A percentile compares a stretch with the other conserved stretches of the same genome.
These are phyloP conservation scores for Morpho deidamia DNA, from an alignment of 2,888 invertebrate species.

Conservation along the genomic window DNA sequence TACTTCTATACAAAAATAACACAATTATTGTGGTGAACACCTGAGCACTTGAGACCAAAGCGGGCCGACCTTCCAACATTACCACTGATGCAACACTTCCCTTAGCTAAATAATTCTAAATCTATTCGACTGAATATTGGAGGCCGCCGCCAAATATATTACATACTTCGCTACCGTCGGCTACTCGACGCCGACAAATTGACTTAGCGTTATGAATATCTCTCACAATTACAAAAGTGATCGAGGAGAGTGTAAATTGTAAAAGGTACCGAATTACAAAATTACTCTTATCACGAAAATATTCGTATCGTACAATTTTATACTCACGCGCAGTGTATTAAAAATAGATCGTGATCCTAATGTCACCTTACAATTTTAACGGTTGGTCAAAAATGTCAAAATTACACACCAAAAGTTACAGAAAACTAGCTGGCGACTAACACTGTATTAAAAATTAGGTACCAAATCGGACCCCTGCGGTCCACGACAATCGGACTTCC, in stretches of 20 bases:
- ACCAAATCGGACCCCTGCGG: slow-evolving; percentile 3
- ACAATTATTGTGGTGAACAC: slow-evolving; percentile 70
- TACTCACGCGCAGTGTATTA: slow-evolving; percentile 49
- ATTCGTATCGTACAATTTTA: slow-evolving; percentile 48
- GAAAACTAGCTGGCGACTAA: slow-evolving; percentile 44
- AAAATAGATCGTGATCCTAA: slow-evolving; percentile 53
- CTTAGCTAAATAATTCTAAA: slow-evolving; percentile 28
- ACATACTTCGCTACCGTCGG: slow-evolving; percentile 32
- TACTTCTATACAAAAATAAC: slow-evolving; percentile 75
- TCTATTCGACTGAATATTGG: slow-evolving; percentile 28
- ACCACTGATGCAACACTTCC: slow-evolving; percentile 15
- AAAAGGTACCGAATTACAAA: slow-evolving; percentile 60
- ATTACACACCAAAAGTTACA: slow-evolving; percentile 22
- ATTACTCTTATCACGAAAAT: slow-evolving; percentile 67
- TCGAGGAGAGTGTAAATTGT: slow-evolving; percentile 64
- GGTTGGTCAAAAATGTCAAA: slow-evolving; percentile 41
- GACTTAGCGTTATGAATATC: slow-evolving; percentile 51
- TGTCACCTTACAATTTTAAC: slow-evolving; percentile 26
- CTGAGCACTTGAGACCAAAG: slow-evolving; percentile 55
- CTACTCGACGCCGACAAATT: slow-evolving; percentile 49
- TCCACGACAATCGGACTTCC: background rate
- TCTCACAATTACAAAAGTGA: slow-evolving; percentile 73
- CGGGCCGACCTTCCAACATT: slow-evolving; percentile 26
- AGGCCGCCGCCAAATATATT: slow-evolving; percentile 30
- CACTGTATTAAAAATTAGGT: slow-evolving; percentile 30